Evolutionary conservation across 2,797 vertebrate genomes (phyloP).

Genomic region (Petrocephalus schoutedeni): DNA sequence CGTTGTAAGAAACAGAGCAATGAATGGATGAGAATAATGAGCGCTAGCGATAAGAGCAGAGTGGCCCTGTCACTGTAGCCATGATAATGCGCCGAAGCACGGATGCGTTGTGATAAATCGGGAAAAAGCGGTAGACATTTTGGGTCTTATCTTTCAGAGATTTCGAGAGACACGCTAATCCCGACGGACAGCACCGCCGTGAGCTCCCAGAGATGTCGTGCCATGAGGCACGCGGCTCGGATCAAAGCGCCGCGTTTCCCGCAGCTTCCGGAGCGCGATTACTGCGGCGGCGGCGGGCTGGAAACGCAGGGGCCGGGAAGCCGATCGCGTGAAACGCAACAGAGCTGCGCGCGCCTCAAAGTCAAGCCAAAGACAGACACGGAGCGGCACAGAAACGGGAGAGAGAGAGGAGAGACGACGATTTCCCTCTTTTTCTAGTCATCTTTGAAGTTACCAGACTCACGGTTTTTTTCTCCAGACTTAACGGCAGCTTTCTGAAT

Average conservation of each 20-base stretch:
- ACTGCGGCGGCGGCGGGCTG: background rate
- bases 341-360: conserved; percentile 47
- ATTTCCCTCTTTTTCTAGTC: conserved; percentile 35
- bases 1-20: background rate
- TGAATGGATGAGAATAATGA: background rate
- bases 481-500: conserved; percentile 49
- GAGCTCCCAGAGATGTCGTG: conserved; percentile 47
- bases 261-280: conserved; percentile 33
- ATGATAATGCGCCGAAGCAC: conserved; percentile 24
- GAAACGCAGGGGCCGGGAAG: conserved; percentile 2
- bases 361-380: conserved; percentile 58
- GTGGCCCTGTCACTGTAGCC: background rate
- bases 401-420: conserved; percentile 21
- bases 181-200: conserved; percentile 36
- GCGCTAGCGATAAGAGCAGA: conserved; percentile 13
- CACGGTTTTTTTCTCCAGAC: conserved; percentile 37
- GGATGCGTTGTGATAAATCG: conserved; percentile 36
- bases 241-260: conserved; percentile 57
- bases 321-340: background rate
- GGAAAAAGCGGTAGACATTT: conserved; percentile 34
- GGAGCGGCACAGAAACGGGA: conserved; percentile 32
- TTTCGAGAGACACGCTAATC: conserved; percentile 53
- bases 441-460: conserved; percentile 60
- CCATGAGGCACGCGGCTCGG: conserved; percentile 53
- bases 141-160: conserved; percentile 37